phyloP scores from a whole-genome alignment of 2,797 vertebrate genomes.

The Perodicticus potto region DNA sequence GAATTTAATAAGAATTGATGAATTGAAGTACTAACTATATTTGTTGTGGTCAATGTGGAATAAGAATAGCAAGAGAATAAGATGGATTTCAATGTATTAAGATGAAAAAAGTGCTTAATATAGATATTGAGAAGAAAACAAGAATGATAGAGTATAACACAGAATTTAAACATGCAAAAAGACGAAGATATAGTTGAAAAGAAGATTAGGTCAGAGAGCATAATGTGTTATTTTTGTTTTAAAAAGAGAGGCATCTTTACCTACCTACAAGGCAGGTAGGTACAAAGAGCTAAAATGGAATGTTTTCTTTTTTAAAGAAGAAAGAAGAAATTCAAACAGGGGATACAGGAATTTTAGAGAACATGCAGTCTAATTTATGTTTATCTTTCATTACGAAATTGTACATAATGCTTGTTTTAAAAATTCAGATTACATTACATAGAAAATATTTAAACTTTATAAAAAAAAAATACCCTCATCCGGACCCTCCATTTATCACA shows the following conservation, averaged over 20 bases:
- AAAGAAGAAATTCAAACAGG: neutral
- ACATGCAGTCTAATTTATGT: neutral
- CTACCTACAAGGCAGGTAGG: neutral
- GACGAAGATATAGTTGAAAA: neutral
- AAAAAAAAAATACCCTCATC: neutral
- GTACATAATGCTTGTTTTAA: neutral
- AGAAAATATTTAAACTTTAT: neutral
- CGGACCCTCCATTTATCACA: fast-evolving
- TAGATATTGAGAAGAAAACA: neutral
- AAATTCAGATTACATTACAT: neutral
- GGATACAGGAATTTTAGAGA: neutral
- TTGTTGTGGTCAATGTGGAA: neutral
- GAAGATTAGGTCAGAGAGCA: neutral
- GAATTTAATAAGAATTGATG: neutral
- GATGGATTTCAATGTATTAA: neutral
- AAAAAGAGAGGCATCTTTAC: neutral
- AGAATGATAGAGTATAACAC: neutral
- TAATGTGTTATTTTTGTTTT: neutral
- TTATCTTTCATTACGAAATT: neutral
- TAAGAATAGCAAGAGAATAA: neutral
- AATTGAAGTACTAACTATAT: neutral
- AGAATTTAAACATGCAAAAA: neutral
- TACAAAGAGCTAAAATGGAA: neutral
- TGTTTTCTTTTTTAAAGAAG: neutral
- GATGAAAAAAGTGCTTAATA: neutral